phyloP scores from a whole-genome alignment of 2,888 invertebrate species.

The Timema podura region DNA sequence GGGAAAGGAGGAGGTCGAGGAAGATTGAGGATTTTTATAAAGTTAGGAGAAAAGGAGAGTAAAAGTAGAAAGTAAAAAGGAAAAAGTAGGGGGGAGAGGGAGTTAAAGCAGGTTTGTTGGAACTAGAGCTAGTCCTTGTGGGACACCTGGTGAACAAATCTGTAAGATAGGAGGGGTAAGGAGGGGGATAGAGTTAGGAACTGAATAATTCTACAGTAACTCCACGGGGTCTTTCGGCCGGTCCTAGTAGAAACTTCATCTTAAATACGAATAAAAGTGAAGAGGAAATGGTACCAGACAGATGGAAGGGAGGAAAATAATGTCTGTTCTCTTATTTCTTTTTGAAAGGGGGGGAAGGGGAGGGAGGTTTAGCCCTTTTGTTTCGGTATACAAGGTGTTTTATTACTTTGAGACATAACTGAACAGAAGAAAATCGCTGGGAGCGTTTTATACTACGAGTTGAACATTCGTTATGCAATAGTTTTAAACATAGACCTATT shows the following conservation, averaged over 20 bases:
- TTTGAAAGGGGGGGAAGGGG: no score
- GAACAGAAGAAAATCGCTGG: no score
- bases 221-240: no score
- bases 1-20: conserved; percentile 12
- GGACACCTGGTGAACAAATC: conserved; percentile 24
- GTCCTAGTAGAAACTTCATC: not conserved
- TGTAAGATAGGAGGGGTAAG: not conserved
- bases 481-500: no score
- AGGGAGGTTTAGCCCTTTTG: no score
- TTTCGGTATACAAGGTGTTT: no score
- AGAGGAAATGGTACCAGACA: no score
- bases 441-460: no score
- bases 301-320: no score
- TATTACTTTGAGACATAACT: no score
- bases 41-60: conserved; percentile 6
- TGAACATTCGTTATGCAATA: no score
- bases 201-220: conserved; percentile 15
- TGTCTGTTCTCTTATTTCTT: no score
- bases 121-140: conserved; percentile 8
- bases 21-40: conserved; percentile 23
- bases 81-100: conserved; percentile 1
- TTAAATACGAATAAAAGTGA: conserved; percentile 15
- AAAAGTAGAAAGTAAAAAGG: conserved; percentile 6
- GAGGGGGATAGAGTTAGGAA: not conserved
- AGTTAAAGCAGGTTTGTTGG: not conserved